Evolutionary conservation across 2,113 vertebrate species (phyloP).

Genomic region (Osmerus eperlanus): DNA sequence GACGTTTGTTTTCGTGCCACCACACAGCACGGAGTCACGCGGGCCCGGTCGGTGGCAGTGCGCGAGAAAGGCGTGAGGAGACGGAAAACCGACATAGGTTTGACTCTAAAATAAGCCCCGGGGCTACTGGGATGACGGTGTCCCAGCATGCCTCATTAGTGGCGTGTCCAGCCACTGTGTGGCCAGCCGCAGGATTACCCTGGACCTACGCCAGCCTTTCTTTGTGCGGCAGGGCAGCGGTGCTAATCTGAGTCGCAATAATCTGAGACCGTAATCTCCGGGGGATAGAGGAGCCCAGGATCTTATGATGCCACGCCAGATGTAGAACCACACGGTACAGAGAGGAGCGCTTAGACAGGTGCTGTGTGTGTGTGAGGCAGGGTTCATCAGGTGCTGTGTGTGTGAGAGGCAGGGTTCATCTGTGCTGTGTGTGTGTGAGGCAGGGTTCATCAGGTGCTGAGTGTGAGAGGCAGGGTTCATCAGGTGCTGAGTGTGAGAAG

Average conservation of each 20-base stretch:
- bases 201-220: neutral
- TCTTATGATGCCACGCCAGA: neutral
- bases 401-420: neutral
- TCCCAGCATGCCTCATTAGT: too few relatives aligned
- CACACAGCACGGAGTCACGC: too few relatives aligned
- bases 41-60: too few relatives aligned
- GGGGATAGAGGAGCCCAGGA: neutral
- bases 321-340: neutral
- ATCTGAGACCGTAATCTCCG: constrained; percentile 13
- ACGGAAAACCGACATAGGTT: too few relatives aligned
- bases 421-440: neutral
- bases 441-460: neutral
- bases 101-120: too few relatives aligned
- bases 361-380: neutral
- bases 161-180: too few relatives aligned
- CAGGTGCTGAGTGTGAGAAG: neutral
- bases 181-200: constrained; percentile 8
- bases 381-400: neutral
- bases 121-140: too few relatives aligned
- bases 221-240: neutral
- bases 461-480: neutral
- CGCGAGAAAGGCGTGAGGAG: too few relatives aligned
- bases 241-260: constrained; percentile 5
- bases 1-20: too few relatives aligned
- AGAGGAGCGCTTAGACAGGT: neutral